Base-by-base conservation (phyloP, 2,113 vertebrate genomes). In the Semnornis frantzii region DNA sequence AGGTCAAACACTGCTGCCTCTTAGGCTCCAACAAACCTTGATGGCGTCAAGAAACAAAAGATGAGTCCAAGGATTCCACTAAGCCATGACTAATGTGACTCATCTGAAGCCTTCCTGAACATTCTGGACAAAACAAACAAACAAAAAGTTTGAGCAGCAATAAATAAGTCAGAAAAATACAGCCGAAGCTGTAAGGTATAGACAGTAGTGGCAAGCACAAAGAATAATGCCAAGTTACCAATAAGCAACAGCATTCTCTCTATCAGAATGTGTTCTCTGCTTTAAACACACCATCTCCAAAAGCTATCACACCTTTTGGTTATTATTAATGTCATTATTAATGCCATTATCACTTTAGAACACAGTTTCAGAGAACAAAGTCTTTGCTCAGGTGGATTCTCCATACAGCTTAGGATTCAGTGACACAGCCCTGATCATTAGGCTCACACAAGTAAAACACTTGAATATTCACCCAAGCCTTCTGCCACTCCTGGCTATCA, bases 11-110 rank as follows among this genome's bases (percentile, higher is more conserved):
- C 90, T 64, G 44, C 95, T 81, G 83, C 86, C 81, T 77, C 2
- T 44, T 8, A 46, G 18, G 39, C 33, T 18, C 70, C 74, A 55
- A 5, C 13, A 44, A 54, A 48, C 24, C 11, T 86, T 52, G 68
- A 54, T 50, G 58, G 37, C 59, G 54, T 33, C 81, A 91, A 60
- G 77, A 87, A 94, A 94, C 23, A 84, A 94, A 90, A 93, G 39
- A 74, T 10, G 64, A 94, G 63, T 31, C 82, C 71, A 89, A 89
- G 92, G 80, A 91, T 74, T 92, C 89, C 84, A 86, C 52, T 86
- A 57, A 60, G 71, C 71, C 75, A 31, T 73, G 66, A 86, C 18
- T 31, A 89, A 42, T 20, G 37, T 27, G 39, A 31, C 25, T 89
- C 62, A 57, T 82, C 74, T 89, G 42, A 87, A 92, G 63, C 87